A percentile compares a stretch with the other conserved stretches of the same genome.
Conservation (phyloP, 2,113 vertebrate species). For the Falcunculus frontatus region DNA sequence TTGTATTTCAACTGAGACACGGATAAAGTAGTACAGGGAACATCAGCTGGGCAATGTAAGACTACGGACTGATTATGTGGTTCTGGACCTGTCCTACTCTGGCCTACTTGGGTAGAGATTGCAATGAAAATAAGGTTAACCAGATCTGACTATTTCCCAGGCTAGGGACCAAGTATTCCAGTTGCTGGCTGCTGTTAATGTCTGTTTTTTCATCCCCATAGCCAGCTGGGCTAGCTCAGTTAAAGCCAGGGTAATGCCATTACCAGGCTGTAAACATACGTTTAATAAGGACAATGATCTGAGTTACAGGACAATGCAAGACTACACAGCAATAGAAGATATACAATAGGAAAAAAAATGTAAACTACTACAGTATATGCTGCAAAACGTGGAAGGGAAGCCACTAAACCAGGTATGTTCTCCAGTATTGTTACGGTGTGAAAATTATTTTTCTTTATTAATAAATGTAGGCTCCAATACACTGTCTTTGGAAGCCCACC, state of each 20-base stretch:
- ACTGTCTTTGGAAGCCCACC: background rate
- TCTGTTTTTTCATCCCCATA: background rate
- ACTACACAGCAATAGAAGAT: background rate
- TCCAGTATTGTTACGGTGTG: background rate
- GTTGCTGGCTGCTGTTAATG: background rate
- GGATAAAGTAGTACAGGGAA: accelerated
- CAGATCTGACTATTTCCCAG: background rate
- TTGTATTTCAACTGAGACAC: background rate
- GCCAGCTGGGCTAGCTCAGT: background rate
- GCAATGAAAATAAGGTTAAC: background rate
- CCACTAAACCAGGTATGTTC: background rate
- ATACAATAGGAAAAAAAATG: background rate
- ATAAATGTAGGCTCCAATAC: background rate
- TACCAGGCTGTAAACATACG: accelerated
- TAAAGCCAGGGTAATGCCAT: background rate
- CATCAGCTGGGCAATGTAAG: background rate
- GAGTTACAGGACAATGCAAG: background rate
- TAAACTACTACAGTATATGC: background rate
- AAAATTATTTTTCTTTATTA: background rate
- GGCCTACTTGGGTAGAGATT: background rate
- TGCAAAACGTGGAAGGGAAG: background rate
- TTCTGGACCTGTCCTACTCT: background rate
- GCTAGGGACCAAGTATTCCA: background rate
- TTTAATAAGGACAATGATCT: background rate
- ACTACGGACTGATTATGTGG: background rate